A percentile compares a stretch with the other conserved stretches of the same genome.
Evolutionary conservation across 2,888 invertebrate genomes (phyloP).

Genomic region (Drosophila peninsularis): DNA sequence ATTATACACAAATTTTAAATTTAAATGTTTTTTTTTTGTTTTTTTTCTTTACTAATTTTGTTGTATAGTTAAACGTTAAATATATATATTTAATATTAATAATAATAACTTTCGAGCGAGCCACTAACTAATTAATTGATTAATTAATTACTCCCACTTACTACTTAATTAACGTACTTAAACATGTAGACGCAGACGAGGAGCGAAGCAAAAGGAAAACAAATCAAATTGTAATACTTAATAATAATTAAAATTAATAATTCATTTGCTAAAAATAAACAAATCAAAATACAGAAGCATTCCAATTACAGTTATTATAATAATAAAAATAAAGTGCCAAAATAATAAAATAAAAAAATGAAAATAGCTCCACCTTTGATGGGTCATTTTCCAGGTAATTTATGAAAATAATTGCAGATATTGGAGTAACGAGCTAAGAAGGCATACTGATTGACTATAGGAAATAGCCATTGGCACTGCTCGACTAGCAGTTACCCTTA

Average conservation of each 20-base stretch:
- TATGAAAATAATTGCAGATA: too few relatives aligned
- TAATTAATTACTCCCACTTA: conserved; percentile 54
- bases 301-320: conserved; percentile 51
- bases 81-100: conserved; percentile 7
- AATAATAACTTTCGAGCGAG: conserved; percentile 21
- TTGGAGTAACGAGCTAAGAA: too few relatives aligned
- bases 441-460: too few relatives aligned
- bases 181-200: conserved; percentile 17
- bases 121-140: conserved; percentile 63
- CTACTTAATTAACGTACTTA: conserved; percentile 42
- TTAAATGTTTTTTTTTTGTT: conserved; percentile 47
- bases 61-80: conserved; percentile 70
- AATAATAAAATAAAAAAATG: conserved; percentile 58
- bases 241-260: conserved; percentile 43
- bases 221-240: conserved; percentile 17
- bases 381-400: too few relatives aligned
- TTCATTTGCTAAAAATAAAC: conserved; percentile 51
- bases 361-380: background rate
- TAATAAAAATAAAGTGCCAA: conserved; percentile 72
- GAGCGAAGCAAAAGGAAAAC: background rate
- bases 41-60: conserved; percentile 61
- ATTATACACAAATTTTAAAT: conserved; percentile 32
- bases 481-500: too few relatives aligned
- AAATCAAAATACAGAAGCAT: conserved; percentile 39
- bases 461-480: too few relatives aligned